A percentile compares a stretch with the other conserved stretches of the same genome.
Conservation (phyloP, 1,140 invertebrate species). For the Ephestia elutella region DNA sequence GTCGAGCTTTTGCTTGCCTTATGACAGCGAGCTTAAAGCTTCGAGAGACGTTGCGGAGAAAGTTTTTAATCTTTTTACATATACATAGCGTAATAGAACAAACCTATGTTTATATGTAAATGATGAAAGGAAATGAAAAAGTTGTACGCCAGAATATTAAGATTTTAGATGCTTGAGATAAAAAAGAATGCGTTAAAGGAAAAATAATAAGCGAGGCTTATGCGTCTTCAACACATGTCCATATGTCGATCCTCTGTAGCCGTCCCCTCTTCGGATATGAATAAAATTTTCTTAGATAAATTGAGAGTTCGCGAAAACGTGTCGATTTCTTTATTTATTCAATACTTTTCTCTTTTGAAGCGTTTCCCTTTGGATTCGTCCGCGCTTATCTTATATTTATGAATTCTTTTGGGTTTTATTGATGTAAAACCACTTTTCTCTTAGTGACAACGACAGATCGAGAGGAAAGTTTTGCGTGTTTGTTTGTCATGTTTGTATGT, state of each 20-base stretch:
- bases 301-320: conserved; percentile 58
- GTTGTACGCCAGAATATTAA: neutral
- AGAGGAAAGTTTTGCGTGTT: conserved; percentile 10
- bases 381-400: conserved; percentile 49
- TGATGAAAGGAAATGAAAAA: neutral
- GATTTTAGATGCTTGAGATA: conserved; percentile 12
- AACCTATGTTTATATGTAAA: conserved; percentile 18
- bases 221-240: conserved; percentile 46
- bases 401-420: conserved; percentile 39
- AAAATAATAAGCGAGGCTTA: conserved; percentile 44
- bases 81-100: conserved; percentile 31
- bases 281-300: conserved; percentile 64
- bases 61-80: conserved; percentile 59
- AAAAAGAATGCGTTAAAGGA: conserved; percentile 20
- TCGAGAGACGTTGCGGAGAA: conserved; percentile 48
- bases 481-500: neutral
- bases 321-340: conserved; percentile 67
- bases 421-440: conserved; percentile 37
- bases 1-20: conserved; percentile 63
- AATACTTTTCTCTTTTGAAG: conserved; percentile 51
- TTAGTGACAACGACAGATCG: conserved; percentile 17
- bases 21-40: conserved; percentile 61
- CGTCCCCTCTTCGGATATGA: conserved; percentile 49
- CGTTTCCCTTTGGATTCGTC: conserved; percentile 40
- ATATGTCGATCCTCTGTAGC: conserved; percentile 47